Conservation (phyloP, 1,140 invertebrate species). For the Brachionus koreanus region DNA sequence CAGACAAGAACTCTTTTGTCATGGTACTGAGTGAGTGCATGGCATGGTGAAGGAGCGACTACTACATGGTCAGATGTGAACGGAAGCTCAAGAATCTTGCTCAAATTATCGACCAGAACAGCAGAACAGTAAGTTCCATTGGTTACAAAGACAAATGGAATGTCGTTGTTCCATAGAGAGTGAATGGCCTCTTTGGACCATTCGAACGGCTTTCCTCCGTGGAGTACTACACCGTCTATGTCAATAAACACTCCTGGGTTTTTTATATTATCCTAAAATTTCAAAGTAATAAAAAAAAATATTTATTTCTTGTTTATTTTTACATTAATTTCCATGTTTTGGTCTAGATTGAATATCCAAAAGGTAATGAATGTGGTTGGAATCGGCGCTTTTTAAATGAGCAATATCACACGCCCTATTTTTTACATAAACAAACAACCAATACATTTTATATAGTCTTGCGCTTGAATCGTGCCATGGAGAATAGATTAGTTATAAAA, state of each 20-base stretch:
- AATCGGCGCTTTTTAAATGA: neutral
- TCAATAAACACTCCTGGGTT: conserved; percentile 45
- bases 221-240: conserved; percentile 30
- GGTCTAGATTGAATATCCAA: neutral
- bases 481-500: neutral
- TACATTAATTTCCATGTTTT: conserved; percentile 10
- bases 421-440: neutral
- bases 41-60: conserved; percentile 54
- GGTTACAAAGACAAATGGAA: conserved; percentile 36
- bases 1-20: conserved; percentile 55
- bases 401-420: neutral
- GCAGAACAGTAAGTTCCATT: conserved; percentile 33
- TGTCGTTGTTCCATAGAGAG: conserved; percentile 32
- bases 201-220: conserved; percentile 31
- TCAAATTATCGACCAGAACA: conserved; percentile 25
- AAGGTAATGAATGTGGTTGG: neutral
- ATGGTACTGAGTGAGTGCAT: conserved; percentile 52
- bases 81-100: conserved; percentile 17
- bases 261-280: neutral
- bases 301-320: neutral
- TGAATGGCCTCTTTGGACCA: conserved; percentile 44
- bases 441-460: neutral
- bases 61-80: conserved; percentile 39
- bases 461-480: neutral
- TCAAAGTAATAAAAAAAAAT: neutral